Evolutionary conservation across 2,113 vertebrate species (phyloP).

Genomic region (Trogon surrucura): DNA sequence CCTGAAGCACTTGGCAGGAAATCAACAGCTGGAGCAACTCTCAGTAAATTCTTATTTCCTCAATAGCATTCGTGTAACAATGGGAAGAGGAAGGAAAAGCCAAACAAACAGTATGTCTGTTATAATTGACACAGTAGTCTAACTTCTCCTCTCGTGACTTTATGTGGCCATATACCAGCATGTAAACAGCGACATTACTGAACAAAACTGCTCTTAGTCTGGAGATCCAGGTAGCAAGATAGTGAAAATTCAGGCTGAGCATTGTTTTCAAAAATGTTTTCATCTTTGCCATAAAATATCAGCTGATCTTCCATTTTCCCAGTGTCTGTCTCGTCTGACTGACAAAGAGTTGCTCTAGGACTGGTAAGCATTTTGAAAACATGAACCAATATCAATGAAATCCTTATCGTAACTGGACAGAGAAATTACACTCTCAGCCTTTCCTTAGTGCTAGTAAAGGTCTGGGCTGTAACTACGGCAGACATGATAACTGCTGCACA

Average conservation of each 20-base stretch:
- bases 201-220: not conserved
- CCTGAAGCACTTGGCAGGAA: not conserved
- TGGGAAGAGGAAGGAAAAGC: slow-evolving; percentile 32
- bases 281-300: not conserved
- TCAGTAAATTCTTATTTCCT: slow-evolving; percentile 29
- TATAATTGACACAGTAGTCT: not conserved
- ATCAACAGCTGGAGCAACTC: slow-evolving; percentile 17
- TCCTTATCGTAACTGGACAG: not conserved
- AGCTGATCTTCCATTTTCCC: not conserved
- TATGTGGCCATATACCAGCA: not conserved
- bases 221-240: not conserved
- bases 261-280: not conserved
- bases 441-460: not conserved
- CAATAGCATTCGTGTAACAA: slow-evolving; percentile 29
- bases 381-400: not conserved
- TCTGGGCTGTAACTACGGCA: not conserved
- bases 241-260: not conserved
- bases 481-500: not conserved
- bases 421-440: not conserved
- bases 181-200: not conserved
- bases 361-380: not conserved
- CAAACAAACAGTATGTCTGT: not conserved
- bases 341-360: not conserved
- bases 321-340: not conserved
- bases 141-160: not conserved